Conservation (phyloP, 2,888 invertebrate genomes). For the Epiperipatus broadwayi region DNA sequence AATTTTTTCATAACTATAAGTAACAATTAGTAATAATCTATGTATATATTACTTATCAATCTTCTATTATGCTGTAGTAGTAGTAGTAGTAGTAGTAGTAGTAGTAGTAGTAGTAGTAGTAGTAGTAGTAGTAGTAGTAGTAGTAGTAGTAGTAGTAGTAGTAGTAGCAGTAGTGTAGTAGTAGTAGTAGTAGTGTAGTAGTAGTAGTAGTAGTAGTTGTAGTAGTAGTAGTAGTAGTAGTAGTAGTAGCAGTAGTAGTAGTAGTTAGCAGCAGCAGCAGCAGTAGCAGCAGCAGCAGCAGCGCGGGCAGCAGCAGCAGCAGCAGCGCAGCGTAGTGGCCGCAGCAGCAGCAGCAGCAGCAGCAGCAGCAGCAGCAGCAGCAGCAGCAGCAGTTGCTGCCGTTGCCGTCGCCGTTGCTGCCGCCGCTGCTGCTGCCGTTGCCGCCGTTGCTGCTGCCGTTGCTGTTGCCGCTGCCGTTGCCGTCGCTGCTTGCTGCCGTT, state of each 20-base stretch:
- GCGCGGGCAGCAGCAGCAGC: not conserved
- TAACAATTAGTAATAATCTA: too few species aligned
- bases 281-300: not conserved
- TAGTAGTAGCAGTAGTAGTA: not conserved
- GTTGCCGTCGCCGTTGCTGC: not conserved
- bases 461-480: not conserved
- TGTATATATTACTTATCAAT: too few species aligned
- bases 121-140: not conserved
- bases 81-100: not conserved
- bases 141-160: not conserved
- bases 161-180: too few species aligned
- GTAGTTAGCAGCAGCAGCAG: not conserved
- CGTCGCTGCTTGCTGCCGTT: too few species aligned
- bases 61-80: too few species aligned
- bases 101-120: not conserved
- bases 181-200: too few species aligned
- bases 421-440: constrained; percentile 5
- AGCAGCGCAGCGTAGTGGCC: too few species aligned
- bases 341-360: not conserved
- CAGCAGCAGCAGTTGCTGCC: not conserved
- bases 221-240: not conserved
- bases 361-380: constrained; percentile 3
- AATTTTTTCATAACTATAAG: too few species aligned
- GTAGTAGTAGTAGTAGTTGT: too few species aligned
- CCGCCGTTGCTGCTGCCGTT: not conserved